Conservation (phyloP, 2,797 vertebrate genomes). For the Hylomyscus alleni region DNA sequence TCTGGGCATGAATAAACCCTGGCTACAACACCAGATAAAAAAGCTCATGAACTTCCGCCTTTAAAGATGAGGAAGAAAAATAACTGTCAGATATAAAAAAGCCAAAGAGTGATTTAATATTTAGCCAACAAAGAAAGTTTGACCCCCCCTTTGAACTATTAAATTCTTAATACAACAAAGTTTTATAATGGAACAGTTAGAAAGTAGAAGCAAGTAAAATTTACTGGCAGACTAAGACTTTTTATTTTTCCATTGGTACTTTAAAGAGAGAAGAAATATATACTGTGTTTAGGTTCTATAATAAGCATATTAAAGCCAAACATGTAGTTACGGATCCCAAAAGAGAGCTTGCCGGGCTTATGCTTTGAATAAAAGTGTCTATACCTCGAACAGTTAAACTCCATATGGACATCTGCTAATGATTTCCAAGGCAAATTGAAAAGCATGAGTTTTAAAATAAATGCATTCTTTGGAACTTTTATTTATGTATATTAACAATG, state of each 20-base stretch:
- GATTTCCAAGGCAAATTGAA: conserved; percentile 50
- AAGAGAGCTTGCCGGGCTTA: conserved; percentile 26
- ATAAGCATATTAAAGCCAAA: conserved; percentile 68
- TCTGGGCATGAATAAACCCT: conserved; percentile 69
- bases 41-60: conserved; percentile 66
- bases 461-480: background rate
- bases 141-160: conserved; percentile 68
- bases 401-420: conserved; percentile 34
- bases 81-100: conserved; percentile 76
- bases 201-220: conserved; percentile 77
- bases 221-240: conserved; percentile 39
- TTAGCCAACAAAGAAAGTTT: conserved; percentile 72
- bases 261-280: conserved; percentile 54
- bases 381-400: conserved; percentile 47
- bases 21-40: conserved; percentile 49
- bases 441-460: background rate
- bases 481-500: background rate
- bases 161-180: conserved; percentile 73
- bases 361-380: conserved; percentile 56
- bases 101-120: conserved; percentile 74
- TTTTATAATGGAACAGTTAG: conserved; percentile 62
- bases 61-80: conserved; percentile 75
- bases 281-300: background rate
- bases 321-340: background rate
- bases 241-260: conserved; percentile 60